Evolutionary conservation across 2,797 vertebrate genomes (phyloP), one percentile per base, ranked within the genome.

Genomic region (Neoniphon sammara): DNA sequence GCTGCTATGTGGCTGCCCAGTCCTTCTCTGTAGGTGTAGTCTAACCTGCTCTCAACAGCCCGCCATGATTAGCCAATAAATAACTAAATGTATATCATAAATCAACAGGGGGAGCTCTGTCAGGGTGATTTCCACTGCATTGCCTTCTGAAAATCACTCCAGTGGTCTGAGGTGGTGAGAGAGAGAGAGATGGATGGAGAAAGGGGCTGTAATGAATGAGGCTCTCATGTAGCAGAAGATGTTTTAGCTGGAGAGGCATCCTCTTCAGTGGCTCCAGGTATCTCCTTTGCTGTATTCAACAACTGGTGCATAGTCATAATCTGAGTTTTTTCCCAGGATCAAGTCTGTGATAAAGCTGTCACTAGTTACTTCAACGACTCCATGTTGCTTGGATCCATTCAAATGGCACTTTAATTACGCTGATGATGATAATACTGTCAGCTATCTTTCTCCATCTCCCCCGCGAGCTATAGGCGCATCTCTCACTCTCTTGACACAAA

Each of bases 11-110:
- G 54, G 27, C 30, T 62, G 53, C 46, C 52, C 57, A 44, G 55
- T 70, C 75, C 50, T 83, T 67, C 65, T 65, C 54, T 55, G 54
- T 46, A 81, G 75, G 80, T 81, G 66, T 70, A 63, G 49, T 75
- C 56, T 77, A 70, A 80, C 77, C 77, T 81, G 82, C 77, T 75
- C 57, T 78, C 74, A 77, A 75, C 77, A 77, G 61, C 54, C 69
- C 2, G 42, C 77, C 60, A 50, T 90, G 77, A 91, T 93, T 87
- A 87, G 80, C 63, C 86, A 86, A 87, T 90, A 88, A 90, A 91
- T 90, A 91, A 87, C 80, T 74, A 75, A 84, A 82, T 58, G 52
- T 72, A 46, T 66, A 66, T 77, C 90, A 85, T 90, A 87, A 90
- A 93, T 93, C 89, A 89, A 70, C 66, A 39, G 70, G 74, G 49